These are phyloP conservation scores for Myiozetetes cayanensis DNA, from an alignment of 2,113 vertebrate genomes.

Conservation along the genomic window DNA sequence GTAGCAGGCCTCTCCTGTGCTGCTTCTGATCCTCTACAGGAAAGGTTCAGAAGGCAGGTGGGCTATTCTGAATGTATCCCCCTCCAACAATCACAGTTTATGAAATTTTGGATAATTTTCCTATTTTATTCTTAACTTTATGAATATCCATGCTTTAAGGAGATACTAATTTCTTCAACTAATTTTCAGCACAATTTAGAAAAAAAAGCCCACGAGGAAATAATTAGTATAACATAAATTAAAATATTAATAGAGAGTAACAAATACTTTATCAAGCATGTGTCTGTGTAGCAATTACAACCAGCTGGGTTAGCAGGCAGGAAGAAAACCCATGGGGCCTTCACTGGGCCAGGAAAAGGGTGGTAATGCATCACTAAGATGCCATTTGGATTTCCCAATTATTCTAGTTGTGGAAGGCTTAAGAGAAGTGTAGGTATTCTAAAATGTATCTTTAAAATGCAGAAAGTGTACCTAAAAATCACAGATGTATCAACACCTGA, in stretches of 20 bases:
- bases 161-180: background rate
- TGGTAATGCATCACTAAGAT: background rate
- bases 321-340: background rate
- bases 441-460: background rate
- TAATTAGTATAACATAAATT: background rate
- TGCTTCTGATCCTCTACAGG: background rate
- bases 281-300: background rate
- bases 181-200: background rate
- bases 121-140: background rate
- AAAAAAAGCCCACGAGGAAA: background rate
- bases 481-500: background rate
- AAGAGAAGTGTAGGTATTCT: background rate
- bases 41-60: background rate
- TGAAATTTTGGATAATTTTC: background rate
- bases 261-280: background rate
- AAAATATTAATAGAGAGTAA: background rate
- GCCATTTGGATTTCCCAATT: background rate
- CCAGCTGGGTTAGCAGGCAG: background rate
- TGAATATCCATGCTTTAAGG: background rate
- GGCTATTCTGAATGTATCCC: background rate
- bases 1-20: background rate
- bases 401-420: background rate
- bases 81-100: background rate
- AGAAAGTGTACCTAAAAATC: background rate
- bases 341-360: background rate